Percentiles rank a stretch among this genome's conserved stretches.
These are phyloP conservation scores for Nymphalis io DNA, from an alignment of 1,140 invertebrate genomes.

Conservation along the genomic window DNA sequence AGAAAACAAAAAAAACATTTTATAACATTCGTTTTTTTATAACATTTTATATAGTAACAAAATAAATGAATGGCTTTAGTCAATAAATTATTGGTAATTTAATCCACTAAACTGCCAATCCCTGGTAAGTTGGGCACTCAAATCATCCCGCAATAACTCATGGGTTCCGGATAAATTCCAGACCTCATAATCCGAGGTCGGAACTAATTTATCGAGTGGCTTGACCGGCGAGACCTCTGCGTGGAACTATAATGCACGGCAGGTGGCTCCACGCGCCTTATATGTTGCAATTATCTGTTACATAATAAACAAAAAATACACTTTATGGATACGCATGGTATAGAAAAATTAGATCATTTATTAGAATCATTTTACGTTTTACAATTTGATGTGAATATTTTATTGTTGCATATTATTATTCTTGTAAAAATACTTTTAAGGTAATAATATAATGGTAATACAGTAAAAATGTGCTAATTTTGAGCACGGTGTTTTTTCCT, in stretches of 20 bases:
- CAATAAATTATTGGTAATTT: slow-evolving; percentile 23
- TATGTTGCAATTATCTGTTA: not conserved
- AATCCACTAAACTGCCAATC: slow-evolving; percentile 21
- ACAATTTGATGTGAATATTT: too few species aligned
- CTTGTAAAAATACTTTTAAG: too few species aligned
- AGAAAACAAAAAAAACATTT: too few species aligned
- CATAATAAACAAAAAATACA: not conserved
- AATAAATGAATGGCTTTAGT: not conserved
- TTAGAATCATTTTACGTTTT: too few species aligned
- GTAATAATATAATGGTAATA: too few species aligned
- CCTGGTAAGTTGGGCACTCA: slow-evolving; percentile 24
- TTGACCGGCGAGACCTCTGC: slow-evolving; percentile 18
- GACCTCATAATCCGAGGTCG: slow-evolving; percentile 23
- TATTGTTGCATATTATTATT: too few species aligned
- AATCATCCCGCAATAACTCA: slow-evolving; percentile 30
- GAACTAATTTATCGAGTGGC: slow-evolving; percentile 29
- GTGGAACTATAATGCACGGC: slow-evolving; percentile 18
- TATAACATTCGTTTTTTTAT: too few species aligned
- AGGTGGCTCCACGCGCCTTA: slow-evolving; percentile 3
- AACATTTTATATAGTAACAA: too few species aligned
- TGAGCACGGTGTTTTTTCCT: too few species aligned
- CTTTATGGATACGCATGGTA: not conserved
- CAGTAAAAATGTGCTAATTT: too few species aligned
- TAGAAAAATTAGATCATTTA: too few species aligned
- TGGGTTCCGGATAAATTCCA: slow-evolving; percentile 25